phyloP scores from a whole-genome alignment of 64 coral and sea anemone genomes.

The Catalaphyllia jardinei region DNA sequence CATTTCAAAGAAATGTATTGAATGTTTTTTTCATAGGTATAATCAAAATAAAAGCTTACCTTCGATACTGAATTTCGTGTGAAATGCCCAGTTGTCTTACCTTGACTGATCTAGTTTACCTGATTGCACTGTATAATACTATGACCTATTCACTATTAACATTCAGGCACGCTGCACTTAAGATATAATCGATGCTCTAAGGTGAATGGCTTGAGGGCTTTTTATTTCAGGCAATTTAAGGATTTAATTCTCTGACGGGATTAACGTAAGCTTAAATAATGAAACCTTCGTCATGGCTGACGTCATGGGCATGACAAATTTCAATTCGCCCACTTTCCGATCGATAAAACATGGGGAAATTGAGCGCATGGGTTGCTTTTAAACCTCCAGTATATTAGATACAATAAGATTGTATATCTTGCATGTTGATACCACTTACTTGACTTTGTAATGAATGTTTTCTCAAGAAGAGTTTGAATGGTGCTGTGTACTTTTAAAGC shows the following conservation, averaged over 20 bases:
- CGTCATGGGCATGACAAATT: neutral
- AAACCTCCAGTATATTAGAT: neutral
- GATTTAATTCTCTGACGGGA: neutral
- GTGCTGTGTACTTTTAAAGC: too few species aligned
- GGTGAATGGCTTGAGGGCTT: neutral
- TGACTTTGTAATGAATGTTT: too few species aligned
- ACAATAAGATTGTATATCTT: neutral
- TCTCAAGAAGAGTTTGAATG: too few species aligned
- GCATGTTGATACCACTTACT: neutral
- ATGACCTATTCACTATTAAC: neutral
- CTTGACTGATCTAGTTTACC: neutral
- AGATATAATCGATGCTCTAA: neutral
- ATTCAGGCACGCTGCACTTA: neutral
- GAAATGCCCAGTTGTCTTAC: neutral
- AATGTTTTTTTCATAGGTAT: too few species aligned
- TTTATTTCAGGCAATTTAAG: neutral
- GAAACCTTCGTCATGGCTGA: neutral
- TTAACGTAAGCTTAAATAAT: conserved; percentile 2
- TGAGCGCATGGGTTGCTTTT: neutral
- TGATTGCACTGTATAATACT: neutral
- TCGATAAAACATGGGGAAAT: neutral
- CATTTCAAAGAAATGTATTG: too few species aligned
- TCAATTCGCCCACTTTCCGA: neutral
- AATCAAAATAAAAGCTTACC: neutral
- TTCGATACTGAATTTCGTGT: neutral